Base-by-base conservation (phyloP, 92 coral and sea anemone genomes). In the Bergia sp. region DNA sequence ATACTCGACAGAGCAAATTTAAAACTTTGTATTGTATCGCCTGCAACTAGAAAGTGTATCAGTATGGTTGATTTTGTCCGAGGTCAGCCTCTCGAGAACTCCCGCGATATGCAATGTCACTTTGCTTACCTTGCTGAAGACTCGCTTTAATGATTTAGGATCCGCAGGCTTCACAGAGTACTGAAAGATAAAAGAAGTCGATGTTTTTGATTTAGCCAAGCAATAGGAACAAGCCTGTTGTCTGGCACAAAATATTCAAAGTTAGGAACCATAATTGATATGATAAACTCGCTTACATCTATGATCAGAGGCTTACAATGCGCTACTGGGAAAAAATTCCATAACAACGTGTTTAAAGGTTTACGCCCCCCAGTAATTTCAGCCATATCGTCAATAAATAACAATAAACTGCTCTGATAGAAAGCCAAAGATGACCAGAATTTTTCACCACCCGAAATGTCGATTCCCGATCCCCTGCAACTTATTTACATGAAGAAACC, bases 81-180 rank as follows among this genome's bases (percentile, higher is more conserved):
- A 15, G 11, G 9, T 50, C 23, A 3, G 23, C 16, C 15, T 58
- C 67, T 20, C n/a, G 23, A 61, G 67, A 61, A 61, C 67, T 61
- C 67, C 67, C 77, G 29, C 77, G 18, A 73, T 23, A 73, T 12
- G 20, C 18, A 38, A 38, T 12, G 43, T 40, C 8, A 6, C 7
- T 37, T 10, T 20, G 49, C 96, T 72, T 82, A 97, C 99, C 98
- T 97, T 95, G 87, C 92, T 95, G 73, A 97, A 97, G 55, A 97
- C 92, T 64, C 84, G 88, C 58, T 91, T 90, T 74, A 97, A 73
- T 85, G 87, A 88, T 36, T 79, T 92, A 20, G 99, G 97, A 80
- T 94, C 96, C 16, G 99, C 98, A 79, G 96, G 98, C 66, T 90
- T 94, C 50, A 97, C 94, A 64, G 98, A 95, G 69, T 92, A 90